Conservation (phyloP, 2,113 vertebrate genomes). For the Myxocyprinus asiaticus region DNA sequence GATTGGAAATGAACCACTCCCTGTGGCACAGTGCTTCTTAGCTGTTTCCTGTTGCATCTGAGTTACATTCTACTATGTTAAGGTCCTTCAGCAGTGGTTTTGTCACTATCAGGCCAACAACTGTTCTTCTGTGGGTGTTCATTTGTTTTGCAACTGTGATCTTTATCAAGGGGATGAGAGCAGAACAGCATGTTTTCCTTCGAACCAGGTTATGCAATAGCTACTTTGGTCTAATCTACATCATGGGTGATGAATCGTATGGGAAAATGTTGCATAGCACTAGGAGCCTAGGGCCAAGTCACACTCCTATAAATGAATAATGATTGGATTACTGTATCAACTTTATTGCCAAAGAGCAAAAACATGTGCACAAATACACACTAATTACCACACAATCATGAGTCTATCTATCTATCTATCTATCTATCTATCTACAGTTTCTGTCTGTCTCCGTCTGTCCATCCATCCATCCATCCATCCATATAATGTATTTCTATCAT, state of each 20-base stretch:
- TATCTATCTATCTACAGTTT: no score
- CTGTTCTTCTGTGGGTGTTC: slow-evolving; percentile 45
- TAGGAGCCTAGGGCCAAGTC: not conserved
- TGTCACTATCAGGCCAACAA: slow-evolving; percentile 50
- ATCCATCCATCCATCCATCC: no score
- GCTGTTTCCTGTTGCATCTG: slow-evolving; percentile 58
- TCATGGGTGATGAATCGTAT: not conserved
- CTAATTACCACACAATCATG: no score
- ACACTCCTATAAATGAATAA: no score
- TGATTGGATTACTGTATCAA: no score
- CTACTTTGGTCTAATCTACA: slow-evolving; percentile 24
- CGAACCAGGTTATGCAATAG: slow-evolving; percentile 20
- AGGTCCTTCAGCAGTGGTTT: slow-evolving; percentile 64
- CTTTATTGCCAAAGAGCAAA: no score
- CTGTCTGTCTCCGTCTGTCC: no score
- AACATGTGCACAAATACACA: no score
- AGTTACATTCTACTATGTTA: slow-evolving; percentile 54
- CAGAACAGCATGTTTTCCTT: slow-evolving; percentile 20
- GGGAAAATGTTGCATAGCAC: not conserved
- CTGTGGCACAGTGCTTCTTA: slow-evolving; percentile 58
- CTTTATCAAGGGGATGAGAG: slow-evolving; percentile 32
- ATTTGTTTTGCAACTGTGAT: slow-evolving; percentile 46
- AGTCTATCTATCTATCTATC: no score
- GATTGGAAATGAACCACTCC: slow-evolving; percentile 40
- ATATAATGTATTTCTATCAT: no score